Evolutionary conservation across 2,797 vertebrate genomes (phyloP).

Genomic region (Pseudochaenichthys georgianus): DNA sequence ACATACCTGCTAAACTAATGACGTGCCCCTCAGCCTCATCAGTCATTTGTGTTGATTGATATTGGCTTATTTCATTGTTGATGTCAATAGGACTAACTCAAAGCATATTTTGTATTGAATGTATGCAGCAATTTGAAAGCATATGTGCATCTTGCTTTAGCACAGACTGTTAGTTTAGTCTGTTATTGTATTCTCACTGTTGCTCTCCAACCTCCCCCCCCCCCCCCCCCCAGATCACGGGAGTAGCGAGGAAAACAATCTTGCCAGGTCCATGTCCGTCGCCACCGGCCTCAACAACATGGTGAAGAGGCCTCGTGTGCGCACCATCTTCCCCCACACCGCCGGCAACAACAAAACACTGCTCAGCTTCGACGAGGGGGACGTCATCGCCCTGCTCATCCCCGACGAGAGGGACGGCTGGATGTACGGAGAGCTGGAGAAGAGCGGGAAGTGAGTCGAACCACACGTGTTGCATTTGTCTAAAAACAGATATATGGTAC

Average conservation of each 20-base stretch:
- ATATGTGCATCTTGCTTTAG: background rate
- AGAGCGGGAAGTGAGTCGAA: slow-evolving; percentile 88
- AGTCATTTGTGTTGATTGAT: background rate
- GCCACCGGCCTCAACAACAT: slow-evolving; percentile 92
- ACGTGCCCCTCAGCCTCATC: too few relatives aligned
- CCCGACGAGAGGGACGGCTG: slow-evolving; percentile 96
- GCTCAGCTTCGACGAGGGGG: slow-evolving; percentile 95
- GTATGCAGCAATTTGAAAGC: too few relatives aligned
- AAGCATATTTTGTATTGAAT: background rate
- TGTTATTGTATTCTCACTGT: background rate
- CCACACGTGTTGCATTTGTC: background rate
- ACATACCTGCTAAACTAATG: too few relatives aligned
- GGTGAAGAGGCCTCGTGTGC: slow-evolving; percentile 91
- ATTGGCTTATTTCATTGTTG: background rate
- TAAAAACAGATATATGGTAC: background rate
- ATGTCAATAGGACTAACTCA: background rate
- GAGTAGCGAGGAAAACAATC: slow-evolving; percentile 81
- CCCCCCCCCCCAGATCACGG: slow-evolving; percentile 63
- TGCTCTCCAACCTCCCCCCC: background rate
- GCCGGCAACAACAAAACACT: slow-evolving; percentile 90
- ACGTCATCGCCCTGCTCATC: slow-evolving; percentile 91
- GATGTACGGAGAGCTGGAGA: slow-evolving; percentile 95
- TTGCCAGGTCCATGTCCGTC: slow-evolving; percentile 91
- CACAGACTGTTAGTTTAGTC: background rate
- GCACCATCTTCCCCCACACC: slow-evolving; percentile 95